Evolutionary conservation across 2,888 invertebrate species (phyloP).

Genomic region (Chrysopilus asiliformis): DNA sequence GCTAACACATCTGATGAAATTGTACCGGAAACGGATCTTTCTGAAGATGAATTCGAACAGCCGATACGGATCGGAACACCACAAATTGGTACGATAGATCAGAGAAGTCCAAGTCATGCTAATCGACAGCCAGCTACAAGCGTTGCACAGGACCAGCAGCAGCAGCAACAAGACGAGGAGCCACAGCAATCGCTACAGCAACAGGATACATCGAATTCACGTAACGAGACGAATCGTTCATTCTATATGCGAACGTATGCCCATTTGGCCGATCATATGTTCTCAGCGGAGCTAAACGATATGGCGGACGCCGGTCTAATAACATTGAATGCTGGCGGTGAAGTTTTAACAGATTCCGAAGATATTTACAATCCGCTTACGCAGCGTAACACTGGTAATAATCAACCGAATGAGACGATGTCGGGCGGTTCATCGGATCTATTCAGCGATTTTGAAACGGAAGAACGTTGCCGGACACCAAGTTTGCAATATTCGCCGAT

Average conservation of each 20-base stretch:
- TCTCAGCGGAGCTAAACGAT: too few relatives aligned
- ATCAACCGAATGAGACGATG: constrained; percentile 4
- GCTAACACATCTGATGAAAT: neutral
- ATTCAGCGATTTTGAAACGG: constrained; percentile 9
- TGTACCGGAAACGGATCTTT: neutral
- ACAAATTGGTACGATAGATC: neutral
- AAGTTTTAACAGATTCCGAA: neutral
- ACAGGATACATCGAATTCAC: too few relatives aligned
- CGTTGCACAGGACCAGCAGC: constrained; percentile 9
- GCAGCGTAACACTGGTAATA: too few relatives aligned
- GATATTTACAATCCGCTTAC: neutral
- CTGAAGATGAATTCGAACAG: neutral
- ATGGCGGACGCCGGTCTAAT: too few relatives aligned
- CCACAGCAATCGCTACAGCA: too few relatives aligned
- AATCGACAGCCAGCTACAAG: constrained; percentile 8
- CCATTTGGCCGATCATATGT: too few relatives aligned
- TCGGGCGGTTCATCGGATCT: constrained; percentile 8
- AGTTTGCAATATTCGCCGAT: constrained; percentile 4
- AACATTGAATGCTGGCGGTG: neutral
- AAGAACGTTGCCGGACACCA: constrained; percentile 6
- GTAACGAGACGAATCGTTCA: too few relatives aligned
- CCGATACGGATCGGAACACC: neutral
- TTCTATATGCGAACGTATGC: too few relatives aligned
- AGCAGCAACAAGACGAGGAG: constrained; percentile 10
- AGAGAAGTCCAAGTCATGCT: neutral